Percentiles rank a stretch among this genome's conserved stretches.
phyloP scores from a whole-genome alignment of 2,888 invertebrate genomes.

The Melieria picta region DNA sequence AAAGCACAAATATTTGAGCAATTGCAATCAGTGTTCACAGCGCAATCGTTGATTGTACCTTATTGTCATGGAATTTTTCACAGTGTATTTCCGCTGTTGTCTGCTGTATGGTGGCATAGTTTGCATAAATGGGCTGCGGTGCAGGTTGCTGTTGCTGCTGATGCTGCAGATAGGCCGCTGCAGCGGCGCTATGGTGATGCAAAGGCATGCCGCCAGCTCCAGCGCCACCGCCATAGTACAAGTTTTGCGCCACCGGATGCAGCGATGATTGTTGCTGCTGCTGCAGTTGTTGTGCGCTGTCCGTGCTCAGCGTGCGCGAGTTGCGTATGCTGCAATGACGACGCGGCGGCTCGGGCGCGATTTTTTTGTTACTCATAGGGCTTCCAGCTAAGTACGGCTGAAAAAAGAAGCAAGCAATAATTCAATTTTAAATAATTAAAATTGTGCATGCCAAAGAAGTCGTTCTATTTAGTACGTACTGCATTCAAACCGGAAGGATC shows the following conservation, averaged over 20 bases:
- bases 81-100: conserved; percentile 72
- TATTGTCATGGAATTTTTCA: conserved; percentile 66
- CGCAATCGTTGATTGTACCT: conserved; percentile 45
- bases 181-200: conserved; percentile 39
- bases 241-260: conserved; percentile 44
- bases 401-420: conserved; percentile 5
- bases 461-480: conserved; percentile 42
- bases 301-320: conserved; percentile 54
- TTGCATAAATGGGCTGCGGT: conserved; percentile 65
- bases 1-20: not conserved
- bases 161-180: conserved; percentile 48
- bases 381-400: conserved; percentile 72
- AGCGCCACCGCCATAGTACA: conserved; percentile 46
- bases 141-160: conserved; percentile 50
- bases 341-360: conserved; percentile 84
- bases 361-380: conserved; percentile 79
- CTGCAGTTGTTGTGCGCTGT: conserved; percentile 46
- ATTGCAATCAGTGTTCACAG: not conserved
- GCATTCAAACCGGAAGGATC: conserved; percentile 51
- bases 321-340: conserved; percentile 71
- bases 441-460: not conserved
- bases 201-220: conserved; percentile 20
- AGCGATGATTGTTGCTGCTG: conserved; percentile 43
- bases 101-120: conserved; percentile 68
- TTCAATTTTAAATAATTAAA: not conserved